Conservation (phyloP, 2,797 vertebrate species). For the Hemitrygon akajei region DNA sequence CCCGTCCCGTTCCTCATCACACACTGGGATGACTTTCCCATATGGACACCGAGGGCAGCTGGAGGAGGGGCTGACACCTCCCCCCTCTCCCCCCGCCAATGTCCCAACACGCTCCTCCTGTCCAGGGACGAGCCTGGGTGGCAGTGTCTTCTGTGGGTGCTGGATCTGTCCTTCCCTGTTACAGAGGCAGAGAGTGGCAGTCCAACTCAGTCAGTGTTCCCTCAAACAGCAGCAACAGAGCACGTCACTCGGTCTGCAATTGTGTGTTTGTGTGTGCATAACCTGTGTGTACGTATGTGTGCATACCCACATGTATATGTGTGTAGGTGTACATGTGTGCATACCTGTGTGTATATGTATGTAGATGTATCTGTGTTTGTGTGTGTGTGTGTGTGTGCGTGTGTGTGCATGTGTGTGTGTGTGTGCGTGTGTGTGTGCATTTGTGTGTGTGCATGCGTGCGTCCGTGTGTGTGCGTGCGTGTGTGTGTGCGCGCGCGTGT, state of each 20-base stretch:
- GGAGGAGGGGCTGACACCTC: neutral
- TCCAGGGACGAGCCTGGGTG: no score
- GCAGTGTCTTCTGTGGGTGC: no score
- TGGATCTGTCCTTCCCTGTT: no score
- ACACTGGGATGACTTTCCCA: neutral
- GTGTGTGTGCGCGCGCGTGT: neutral
- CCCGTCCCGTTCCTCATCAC: neutral
- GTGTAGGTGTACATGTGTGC: neutral
- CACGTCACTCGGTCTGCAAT: no score
- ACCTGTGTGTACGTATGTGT: neutral
- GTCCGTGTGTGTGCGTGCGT: neutral
- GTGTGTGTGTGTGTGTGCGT: no score
- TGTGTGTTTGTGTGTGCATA: neutral
- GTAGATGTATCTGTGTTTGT: fast-evolving
- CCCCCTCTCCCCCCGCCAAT: no score
- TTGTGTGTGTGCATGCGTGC: no score
- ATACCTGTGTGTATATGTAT: neutral
- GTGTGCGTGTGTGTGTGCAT: neutral
- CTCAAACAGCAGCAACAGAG: no score
- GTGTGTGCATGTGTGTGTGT: neutral
- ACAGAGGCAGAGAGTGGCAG: no score
- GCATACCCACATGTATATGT: neutral
- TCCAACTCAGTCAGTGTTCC: no score
- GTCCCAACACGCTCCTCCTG: no score
- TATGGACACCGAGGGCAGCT: neutral